Percentiles rank a stretch among this genome's conserved stretches.
phyloP scores from a whole-genome alignment of 2,797 vertebrate genomes.

The Mallotus villosus region DNA sequence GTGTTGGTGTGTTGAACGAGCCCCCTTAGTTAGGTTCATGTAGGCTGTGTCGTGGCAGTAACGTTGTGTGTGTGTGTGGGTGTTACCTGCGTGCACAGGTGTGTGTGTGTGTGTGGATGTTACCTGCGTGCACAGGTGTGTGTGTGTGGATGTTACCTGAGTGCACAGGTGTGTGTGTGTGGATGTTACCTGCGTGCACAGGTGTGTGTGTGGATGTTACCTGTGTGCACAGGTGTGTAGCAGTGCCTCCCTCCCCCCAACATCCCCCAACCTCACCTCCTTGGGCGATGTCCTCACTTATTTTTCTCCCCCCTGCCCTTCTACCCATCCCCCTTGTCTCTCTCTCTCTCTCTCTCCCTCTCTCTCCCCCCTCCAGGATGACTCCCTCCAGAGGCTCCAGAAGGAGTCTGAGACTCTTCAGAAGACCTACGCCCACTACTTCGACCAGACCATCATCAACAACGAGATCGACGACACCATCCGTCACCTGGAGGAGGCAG shows the following conservation, averaged over 20 bases:
- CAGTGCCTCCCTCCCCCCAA: background rate
- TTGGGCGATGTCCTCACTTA: background rate
- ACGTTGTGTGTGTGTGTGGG: background rate
- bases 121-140: background rate
- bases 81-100: background rate
- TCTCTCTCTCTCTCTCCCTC: background rate
- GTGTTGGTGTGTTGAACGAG: too few relatives aligned
- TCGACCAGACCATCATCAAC: slow-evolving; percentile 93
- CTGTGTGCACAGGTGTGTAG: background rate
- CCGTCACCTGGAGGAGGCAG: slow-evolving; percentile 90
- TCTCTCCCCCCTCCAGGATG: slow-evolving; percentile 69
- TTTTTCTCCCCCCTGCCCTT: too few relatives aligned
- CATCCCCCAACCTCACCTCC: background rate
- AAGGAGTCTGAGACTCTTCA: slow-evolving; percentile 90
- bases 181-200: too few relatives aligned
- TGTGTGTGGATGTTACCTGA: background rate
- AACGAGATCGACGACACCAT: slow-evolving; percentile 93
- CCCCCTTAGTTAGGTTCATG: too few relatives aligned
- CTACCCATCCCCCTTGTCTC: background rate
- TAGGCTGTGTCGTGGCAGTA: background rate
- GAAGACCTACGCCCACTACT: slow-evolving; percentile 92
- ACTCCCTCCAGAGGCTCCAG: slow-evolving; percentile 89
- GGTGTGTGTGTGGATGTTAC: background rate
- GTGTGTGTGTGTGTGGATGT: background rate
- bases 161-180: background rate